Percentiles rank a stretch among this genome's conserved stretches.
Conservation (phyloP, 2,797 vertebrate genomes). For the Centropyge bicolor region DNA sequence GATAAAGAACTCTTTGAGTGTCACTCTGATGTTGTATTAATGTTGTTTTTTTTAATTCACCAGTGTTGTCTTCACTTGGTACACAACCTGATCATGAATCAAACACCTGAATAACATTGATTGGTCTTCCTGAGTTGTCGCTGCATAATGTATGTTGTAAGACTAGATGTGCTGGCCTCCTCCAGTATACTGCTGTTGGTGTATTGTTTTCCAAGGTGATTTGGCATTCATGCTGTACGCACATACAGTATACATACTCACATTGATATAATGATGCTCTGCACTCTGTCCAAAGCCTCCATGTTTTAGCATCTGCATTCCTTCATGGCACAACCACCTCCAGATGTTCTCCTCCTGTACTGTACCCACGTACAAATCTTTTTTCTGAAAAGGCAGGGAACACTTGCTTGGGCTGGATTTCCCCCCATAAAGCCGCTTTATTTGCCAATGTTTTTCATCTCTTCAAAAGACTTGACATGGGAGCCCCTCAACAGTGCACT, state of each 20-base stretch:
- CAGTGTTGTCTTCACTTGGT: not conserved
- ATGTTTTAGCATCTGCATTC: slow-evolving; percentile 66
- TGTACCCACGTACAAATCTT: slow-evolving; percentile 51
- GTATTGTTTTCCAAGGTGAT: slow-evolving; percentile 7
- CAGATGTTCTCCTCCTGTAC: slow-evolving; percentile 70
- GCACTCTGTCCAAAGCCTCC: slow-evolving; percentile 45
- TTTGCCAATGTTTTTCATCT: slow-evolving; percentile 71
- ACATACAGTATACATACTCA: slow-evolving; percentile 8
- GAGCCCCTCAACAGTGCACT: slow-evolving; percentile 52
- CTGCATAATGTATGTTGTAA: slow-evolving; percentile 1
- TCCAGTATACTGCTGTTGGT: not conserved
- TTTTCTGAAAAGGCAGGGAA: slow-evolving; percentile 58
- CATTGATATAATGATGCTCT: slow-evolving; percentile 48
- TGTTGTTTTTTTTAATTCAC: not conserved
- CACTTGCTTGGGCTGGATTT: slow-evolving; percentile 62
- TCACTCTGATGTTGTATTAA: not conserved
- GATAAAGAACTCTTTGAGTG: not conserved
- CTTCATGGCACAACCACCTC: slow-evolving; percentile 74
- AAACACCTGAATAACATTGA: not conserved
- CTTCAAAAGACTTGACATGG: slow-evolving; percentile 61
- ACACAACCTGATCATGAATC: not conserved
- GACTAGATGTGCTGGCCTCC: not conserved
- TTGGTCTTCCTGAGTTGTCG: not conserved
- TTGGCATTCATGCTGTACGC: not conserved
- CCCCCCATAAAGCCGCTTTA: slow-evolving; percentile 64